phyloP scores from a whole-genome alignment of 2,797 vertebrate species.

The Hylomyscus alleni region DNA sequence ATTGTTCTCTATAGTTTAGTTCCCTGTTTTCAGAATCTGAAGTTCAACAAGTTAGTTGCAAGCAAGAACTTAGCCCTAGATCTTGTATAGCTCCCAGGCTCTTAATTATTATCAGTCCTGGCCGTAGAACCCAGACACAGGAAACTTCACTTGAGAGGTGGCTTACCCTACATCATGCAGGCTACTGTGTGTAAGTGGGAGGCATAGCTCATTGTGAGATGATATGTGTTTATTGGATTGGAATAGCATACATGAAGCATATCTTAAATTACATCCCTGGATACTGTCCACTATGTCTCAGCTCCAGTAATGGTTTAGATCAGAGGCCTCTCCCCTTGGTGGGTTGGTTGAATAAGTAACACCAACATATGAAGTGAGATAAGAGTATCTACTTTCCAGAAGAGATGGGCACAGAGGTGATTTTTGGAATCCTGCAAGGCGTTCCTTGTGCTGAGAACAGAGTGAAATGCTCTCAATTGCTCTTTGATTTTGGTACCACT shows the following conservation, averaged over 20 bases:
- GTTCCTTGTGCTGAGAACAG: background rate
- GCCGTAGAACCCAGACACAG: background rate
- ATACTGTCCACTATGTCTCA: background rate
- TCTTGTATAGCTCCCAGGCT: background rate
- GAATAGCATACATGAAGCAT: background rate
- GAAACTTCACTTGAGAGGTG: background rate
- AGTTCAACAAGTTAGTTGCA: background rate
- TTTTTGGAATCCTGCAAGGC: background rate
- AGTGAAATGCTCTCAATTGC: rapidly evolving
- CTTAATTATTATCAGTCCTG: background rate
- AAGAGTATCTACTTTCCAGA: background rate
- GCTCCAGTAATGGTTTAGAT: background rate
- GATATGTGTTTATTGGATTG: background rate
- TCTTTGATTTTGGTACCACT: background rate
- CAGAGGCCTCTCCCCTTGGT: too few relatives aligned
- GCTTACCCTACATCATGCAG: background rate
- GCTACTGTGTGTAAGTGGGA: background rate
- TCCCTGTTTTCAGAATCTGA: background rate
- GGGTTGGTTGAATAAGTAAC: rapidly evolving
- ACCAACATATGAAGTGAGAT: rapidly evolving
- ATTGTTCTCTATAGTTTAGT: rapidly evolving
- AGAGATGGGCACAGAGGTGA: background rate
- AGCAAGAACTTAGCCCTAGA: background rate
- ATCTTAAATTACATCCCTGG: background rate
- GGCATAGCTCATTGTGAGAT: background rate